Percentiles rank a stretch among this genome's conserved stretches.
phyloP scores from a whole-genome alignment of 1,140 invertebrate genomes.

The Cylas formicarius region DNA sequence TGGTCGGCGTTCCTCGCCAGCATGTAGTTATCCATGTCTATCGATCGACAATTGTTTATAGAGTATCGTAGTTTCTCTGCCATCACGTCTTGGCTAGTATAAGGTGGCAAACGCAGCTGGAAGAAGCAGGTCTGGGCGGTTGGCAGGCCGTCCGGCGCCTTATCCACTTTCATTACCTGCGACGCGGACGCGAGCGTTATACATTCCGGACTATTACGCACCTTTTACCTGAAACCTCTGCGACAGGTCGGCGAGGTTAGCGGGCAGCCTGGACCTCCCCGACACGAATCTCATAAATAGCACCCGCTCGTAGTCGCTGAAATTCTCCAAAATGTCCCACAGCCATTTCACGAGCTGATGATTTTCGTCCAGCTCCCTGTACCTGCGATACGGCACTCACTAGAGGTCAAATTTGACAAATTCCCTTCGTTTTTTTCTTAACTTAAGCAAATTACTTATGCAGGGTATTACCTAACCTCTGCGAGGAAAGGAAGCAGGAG shows the following conservation, averaged over 20 bases:
- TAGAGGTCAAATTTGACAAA: too few relatives aligned
- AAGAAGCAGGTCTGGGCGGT: constrained; percentile 67
- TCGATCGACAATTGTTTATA: constrained; percentile 63
- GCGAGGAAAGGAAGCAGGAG: too few relatives aligned
- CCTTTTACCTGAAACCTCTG: constrained; percentile 62
- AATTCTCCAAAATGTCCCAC: constrained; percentile 57
- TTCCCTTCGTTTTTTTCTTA: too few relatives aligned
- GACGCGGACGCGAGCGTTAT: constrained; percentile 3
- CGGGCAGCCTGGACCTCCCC: constrained; percentile 57
- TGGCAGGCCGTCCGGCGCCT: constrained; percentile 54
- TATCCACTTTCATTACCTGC: constrained; percentile 52
- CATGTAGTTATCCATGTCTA: constrained; percentile 71
- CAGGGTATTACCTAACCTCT: too few relatives aligned
- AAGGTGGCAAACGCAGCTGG: constrained; percentile 60
- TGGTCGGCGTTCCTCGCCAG: constrained; percentile 54
- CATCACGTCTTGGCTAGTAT: constrained; percentile 54
- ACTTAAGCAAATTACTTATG: too few relatives aligned
- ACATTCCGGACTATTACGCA: constrained; percentile 4
- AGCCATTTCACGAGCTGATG: constrained; percentile 57
- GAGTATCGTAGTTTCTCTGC: constrained; percentile 58
- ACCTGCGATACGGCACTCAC: constrained; percentile 46
- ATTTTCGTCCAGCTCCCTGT: constrained; percentile 58
- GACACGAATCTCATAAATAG: constrained; percentile 65
- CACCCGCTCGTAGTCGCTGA: constrained; percentile 58
- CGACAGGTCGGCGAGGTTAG: constrained; percentile 59